Base-by-base conservation (phyloP, 2,113 vertebrate genomes). In the Psophia crepitans region DNA sequence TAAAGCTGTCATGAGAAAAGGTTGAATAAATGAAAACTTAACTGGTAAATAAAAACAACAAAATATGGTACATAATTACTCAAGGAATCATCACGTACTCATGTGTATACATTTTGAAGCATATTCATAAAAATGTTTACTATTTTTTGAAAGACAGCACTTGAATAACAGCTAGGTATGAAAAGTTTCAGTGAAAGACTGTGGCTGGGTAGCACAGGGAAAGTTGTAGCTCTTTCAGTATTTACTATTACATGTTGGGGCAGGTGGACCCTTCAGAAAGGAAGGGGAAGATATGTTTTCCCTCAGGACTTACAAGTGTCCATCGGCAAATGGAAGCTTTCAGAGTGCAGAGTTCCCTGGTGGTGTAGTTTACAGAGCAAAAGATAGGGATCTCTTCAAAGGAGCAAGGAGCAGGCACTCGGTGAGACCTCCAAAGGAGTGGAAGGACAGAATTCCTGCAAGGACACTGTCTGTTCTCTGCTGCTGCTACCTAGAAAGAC, bases 401-500 rank as follows among this genome's bases (percentile, higher is more conserved):
- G 44, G 23, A 54, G 2, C 17, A 58, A 54, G 28, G 9, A 83
- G 27, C 8, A 79, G 39, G 16, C 23, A 27, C 0, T 0, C 28
- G 8, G 4, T 7, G 35, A 80, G 43, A 44, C 16, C 4, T 86
- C 53, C 41, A 30, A 33, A 76, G 13, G 13, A 6, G 1, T 48
- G 8, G 33, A 71, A 61, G 11, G 41, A 65, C 1, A 6, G 33
- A 83, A 91, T 56, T 86, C 35, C 49, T 66, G 15, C 33, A 61
- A 30, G 58, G 44, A 41, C 7, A 37, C 12, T 44, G 43, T 24
- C 9, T 78, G 17, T 61, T 8, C 22, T 84, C 32, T 71, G 41
- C 66, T 84, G 18, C 61, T 84, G 24, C 61, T 49, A 14, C 32
- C 48, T 63, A 58, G 57, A 68, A 68, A 54, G 15, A 80, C 13